Conservation (phyloP, 2,113 vertebrate species). For the Bujurquina vittata region DNA sequence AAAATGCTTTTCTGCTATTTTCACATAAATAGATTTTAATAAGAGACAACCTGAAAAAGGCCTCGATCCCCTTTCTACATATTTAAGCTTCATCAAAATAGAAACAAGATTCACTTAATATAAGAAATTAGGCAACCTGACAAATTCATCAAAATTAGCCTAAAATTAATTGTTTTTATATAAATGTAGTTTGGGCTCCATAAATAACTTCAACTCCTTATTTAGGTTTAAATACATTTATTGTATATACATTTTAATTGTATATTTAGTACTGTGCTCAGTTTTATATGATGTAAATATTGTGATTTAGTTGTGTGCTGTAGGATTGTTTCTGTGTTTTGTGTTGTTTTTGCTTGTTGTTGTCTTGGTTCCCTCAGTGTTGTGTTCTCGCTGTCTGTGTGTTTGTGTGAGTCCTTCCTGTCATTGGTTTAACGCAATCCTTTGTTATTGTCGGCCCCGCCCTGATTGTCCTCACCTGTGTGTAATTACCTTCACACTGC, state of each 20-base stretch:
- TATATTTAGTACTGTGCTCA: not conserved
- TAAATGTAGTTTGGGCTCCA: not conserved
- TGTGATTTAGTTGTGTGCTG: not conserved
- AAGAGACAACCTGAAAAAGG: not conserved
- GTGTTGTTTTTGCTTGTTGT: not conserved
- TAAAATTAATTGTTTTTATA: not conserved
- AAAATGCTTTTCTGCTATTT: not conserved
- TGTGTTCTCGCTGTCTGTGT: too few relatives aligned
- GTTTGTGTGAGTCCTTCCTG: not conserved
- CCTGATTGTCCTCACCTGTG: not conserved
- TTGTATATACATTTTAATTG: not conserved
- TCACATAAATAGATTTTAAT: fast-evolving
- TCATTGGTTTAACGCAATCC: not conserved
- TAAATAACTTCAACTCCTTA: not conserved
- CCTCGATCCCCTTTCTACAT: not conserved
- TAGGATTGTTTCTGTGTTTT: not conserved
- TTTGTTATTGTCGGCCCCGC: not conserved
- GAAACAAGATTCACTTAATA: not conserved
- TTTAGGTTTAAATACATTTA: not conserved
- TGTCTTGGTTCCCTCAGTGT: not conserved
- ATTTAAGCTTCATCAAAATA: not conserved
- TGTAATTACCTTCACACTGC: fast-evolving
- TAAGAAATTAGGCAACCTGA: not conserved
- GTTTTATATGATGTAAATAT: too few relatives aligned
- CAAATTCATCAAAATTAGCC: not conserved